These are phyloP conservation scores for Seriola dumerili DNA, from an alignment of 2,113 vertebrate genomes.

Conservation along the genomic window DNA sequence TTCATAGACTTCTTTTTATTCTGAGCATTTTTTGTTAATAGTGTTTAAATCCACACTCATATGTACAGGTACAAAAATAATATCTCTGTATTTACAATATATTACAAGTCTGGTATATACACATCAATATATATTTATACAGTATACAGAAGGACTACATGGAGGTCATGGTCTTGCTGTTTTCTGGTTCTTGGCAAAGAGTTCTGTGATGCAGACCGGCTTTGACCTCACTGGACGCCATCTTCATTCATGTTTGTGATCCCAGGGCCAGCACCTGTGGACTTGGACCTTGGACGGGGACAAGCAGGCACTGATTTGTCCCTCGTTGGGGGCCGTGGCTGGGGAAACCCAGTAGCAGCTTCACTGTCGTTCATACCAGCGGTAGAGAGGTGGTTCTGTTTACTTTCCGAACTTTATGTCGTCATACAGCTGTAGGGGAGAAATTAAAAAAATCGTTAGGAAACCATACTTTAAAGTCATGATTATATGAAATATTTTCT, in stretches of 20 bases:
- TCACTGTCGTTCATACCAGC: conserved; percentile 52
- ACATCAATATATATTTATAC: conserved; percentile 62
- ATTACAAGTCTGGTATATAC: conserved; percentile 74
- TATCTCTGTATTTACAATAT: conserved; percentile 84
- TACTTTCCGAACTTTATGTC: conserved; percentile 85
- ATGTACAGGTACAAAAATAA: conserved; percentile 85
- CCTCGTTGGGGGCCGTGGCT: conserved; percentile 19
- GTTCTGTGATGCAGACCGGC: conserved; percentile 29
- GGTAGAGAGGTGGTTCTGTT: conserved; percentile 1
- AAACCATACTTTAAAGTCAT: not conserved
- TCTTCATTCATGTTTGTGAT: conserved; percentile 61
- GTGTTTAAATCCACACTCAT: conserved; percentile 81
- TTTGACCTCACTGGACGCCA: conserved; percentile 46
- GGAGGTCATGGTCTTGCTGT: conserved; percentile 44
- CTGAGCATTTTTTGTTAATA: conserved; percentile 70
- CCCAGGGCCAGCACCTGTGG: conserved; percentile 57
- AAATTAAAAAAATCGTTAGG: not conserved
- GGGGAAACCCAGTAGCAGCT: conserved; percentile 71
- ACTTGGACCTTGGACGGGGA: conserved; percentile 23
- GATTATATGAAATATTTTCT: not conserved
- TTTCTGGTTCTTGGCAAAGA: conserved; percentile 30
- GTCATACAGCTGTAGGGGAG: conserved; percentile 79
- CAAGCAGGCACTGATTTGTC: conserved; percentile 12
- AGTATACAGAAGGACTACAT: conserved; percentile 48
- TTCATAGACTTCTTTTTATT: conserved; percentile 74